These are phyloP conservation scores for Halesus radiatus DNA, from an alignment of 1,140 invertebrate species.

Conservation along the genomic window DNA sequence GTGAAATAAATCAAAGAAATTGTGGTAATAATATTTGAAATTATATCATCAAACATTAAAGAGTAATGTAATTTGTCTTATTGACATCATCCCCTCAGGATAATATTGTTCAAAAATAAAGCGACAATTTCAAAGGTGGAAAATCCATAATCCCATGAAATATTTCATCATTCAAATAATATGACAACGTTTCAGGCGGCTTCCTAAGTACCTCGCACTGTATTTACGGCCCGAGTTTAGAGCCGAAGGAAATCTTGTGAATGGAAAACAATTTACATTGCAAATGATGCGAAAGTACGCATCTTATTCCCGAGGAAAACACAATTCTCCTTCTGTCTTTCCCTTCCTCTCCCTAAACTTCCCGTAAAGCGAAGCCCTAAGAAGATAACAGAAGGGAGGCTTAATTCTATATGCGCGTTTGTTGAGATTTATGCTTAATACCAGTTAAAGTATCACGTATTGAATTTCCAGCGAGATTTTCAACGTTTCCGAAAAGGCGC, in stretches of 20 bases:
- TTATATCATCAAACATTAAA: too few relatives aligned
- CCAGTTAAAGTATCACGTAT: conserved; percentile 37
- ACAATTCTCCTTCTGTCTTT: conserved; percentile 20
- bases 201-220: not conserved
- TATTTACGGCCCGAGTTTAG: conserved; percentile 40
- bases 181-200: conserved; percentile 30
- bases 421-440: conserved; percentile 41
- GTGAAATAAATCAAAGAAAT: too few relatives aligned
- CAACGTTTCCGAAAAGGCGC: not conserved
- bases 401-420: conserved; percentile 44
- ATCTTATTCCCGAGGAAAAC: conserved; percentile 43
- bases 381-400: conserved; percentile 32
- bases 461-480: conserved; percentile 33
- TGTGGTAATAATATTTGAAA: too few relatives aligned
- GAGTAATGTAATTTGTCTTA: too few relatives aligned
- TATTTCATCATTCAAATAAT: conserved; percentile 34
- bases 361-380: conserved; percentile 7
- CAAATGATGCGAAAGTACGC: conserved; percentile 50
- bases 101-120: not conserved
- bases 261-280: conserved; percentile 53
- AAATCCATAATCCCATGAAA: conserved; percentile 13
- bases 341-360: not conserved
- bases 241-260: conserved; percentile 45
- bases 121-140: not conserved
- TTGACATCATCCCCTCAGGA: too few relatives aligned